Percentiles rank a stretch among this genome's conserved stretches.
These are phyloP conservation scores for Eulemur rufifrons DNA, from an alignment of 2,113 vertebrate species.

Conservation along the genomic window DNA sequence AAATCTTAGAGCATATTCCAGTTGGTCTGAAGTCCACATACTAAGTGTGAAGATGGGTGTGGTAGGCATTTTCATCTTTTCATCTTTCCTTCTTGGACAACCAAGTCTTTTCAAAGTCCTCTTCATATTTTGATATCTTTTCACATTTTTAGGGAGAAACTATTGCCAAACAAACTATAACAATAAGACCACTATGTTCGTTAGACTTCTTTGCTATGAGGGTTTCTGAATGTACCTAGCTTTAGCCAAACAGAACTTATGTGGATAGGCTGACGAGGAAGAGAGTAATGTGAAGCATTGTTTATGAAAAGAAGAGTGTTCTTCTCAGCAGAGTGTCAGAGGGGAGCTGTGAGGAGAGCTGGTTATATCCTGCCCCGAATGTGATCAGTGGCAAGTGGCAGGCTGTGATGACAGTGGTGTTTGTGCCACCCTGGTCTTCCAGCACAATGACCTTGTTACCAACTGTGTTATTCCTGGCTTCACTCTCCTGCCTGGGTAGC, in stretches of 20 bases:
- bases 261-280: not conserved
- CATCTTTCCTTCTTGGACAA: not conserved
- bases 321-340: not conserved
- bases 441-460: not conserved
- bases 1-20: not conserved
- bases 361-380: not conserved
- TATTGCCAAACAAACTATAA: not conserved
- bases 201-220: not conserved
- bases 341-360: too few relatives aligned
- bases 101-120: not conserved
- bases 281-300: too few relatives aligned
- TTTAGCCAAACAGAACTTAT: not conserved
- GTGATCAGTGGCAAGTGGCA: not conserved
- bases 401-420: not conserved
- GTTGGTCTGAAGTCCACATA: not conserved
- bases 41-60: not conserved
- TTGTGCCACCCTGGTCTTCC: not conserved
- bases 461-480: not conserved
- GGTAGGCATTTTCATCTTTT: not conserved
- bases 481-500: not conserved
- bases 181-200: not conserved
- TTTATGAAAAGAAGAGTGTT: not conserved
- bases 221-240: not conserved
- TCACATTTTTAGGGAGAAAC: not conserved
- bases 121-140: not conserved